Base-by-base conservation (phyloP, 2,113 vertebrate genomes). In the Onychostoma macrolepis region DNA sequence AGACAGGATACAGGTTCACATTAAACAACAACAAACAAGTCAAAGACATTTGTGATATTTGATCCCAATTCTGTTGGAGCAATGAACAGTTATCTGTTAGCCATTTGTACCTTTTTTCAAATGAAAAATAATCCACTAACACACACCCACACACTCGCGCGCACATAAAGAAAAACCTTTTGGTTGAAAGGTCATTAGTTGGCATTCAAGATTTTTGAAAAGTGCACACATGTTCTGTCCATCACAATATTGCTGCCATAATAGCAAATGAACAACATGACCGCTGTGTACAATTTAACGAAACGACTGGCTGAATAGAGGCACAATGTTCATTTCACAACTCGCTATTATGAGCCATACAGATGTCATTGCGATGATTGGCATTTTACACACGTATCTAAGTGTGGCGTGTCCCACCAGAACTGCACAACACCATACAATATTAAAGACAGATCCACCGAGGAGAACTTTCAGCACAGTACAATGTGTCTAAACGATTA, bases 201-300 rank as follows among this genome's bases (percentile, higher is more conserved):
- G 93, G 92, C 93, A 91, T 93, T 92, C 91, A 92, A 86, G 87
- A 90, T 83, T 84, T 71, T 41, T 91, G 78, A 92, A 94, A 94
- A 93, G 93, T 94, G 92, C 93, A 94, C 93, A 92, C 89, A 92
- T 87, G 91, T 91, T 92, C 91, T 90, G 90, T 92, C 92, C 90
- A 82, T 71, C 21, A 58, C 81, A 83, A 84, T 81, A 67, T 86
- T 56, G 76, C 75, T 43, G 92, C 92, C 85, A 89, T 92, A 91
- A 92, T 92, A 93, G 89, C 92, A 92, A 93, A 93, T 90, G 85
- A 84, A 93, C 90, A 90, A 92, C 90, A 92, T 93, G 91, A 91
- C 89, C 90, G 90, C 87, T 91, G 92, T 91, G 92, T 93, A 90
- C 88, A 88, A 89, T 89, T 88, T 91, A 92, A 93, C 89, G 92